Evolutionary conservation across 2,888 invertebrate species (phyloP).

Genomic region (Lobophora halterata): DNA sequence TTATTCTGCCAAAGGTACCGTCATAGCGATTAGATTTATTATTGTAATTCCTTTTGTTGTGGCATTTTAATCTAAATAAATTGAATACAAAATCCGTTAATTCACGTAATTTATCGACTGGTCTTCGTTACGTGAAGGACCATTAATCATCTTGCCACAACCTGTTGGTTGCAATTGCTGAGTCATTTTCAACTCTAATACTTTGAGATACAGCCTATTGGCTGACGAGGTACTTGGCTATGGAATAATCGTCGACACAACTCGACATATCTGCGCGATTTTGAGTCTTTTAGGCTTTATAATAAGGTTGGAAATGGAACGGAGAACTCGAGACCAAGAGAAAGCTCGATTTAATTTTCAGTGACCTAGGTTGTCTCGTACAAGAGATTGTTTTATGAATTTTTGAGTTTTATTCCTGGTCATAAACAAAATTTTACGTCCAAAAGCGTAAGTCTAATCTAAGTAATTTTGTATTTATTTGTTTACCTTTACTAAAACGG

Average conservation of each 20-base stretch:
- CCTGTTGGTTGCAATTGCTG: conserved; percentile 8
- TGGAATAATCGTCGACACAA: neutral
- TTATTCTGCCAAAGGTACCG: too few species aligned
- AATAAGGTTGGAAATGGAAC: conserved; percentile 7
- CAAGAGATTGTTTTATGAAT: conserved; percentile 22
- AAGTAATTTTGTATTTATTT: too few species aligned
- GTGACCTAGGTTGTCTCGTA: conserved; percentile 3
- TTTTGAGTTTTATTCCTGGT: conserved; percentile 7
- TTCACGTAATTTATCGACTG: conserved; percentile 11
- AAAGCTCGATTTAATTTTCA: conserved; percentile 11
- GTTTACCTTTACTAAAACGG: too few species aligned
- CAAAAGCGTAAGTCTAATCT: too few species aligned
- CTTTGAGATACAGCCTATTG: neutral
- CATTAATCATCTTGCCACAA: conserved; percentile 22
- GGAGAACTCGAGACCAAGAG: neutral
- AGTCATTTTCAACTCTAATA: conserved; percentile 6
- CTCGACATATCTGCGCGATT: conserved; percentile 1
- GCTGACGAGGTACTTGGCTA: neutral
- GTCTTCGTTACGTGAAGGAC: conserved; percentile 10
- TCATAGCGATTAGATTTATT: too few species aligned
- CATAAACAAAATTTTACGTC: neutral
- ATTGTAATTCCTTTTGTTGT: too few species aligned
- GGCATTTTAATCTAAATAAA: neutral
- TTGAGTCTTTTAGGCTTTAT: neutral
- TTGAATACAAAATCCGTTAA: conserved; percentile 5